Conservation (phyloP, 2,797 vertebrate genomes). For the Gymnopithys bicolor region DNA sequence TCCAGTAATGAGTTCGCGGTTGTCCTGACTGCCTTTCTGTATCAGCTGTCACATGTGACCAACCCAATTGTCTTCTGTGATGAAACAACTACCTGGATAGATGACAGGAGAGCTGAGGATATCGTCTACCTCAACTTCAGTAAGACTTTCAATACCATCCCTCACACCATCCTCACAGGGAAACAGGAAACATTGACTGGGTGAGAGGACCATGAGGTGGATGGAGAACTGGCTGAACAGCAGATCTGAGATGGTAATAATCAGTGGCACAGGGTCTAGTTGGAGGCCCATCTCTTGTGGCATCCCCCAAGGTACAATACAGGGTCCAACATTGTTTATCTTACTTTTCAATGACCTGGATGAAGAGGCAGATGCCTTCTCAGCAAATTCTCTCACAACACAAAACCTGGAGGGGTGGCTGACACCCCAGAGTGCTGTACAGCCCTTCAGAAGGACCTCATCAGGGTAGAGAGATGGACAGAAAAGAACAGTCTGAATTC, state of each 20-base stretch:
- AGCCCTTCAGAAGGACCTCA: background rate
- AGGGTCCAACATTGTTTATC: background rate
- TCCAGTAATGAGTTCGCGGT: background rate
- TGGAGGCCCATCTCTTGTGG: background rate
- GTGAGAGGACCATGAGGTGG: background rate
- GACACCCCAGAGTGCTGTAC: background rate
- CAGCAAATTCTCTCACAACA: background rate
- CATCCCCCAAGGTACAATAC: background rate
- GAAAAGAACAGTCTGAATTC: background rate
- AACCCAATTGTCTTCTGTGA: background rate
- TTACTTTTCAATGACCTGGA: background rate
- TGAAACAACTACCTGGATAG: background rate
- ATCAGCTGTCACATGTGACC: background rate
- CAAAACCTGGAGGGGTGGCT: too few species aligned
- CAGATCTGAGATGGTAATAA: background rate
- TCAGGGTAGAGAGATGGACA: background rate
- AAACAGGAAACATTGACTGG: rapidly evolving
- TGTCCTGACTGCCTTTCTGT: background rate
- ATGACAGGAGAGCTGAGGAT: background rate
- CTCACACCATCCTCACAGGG: too few species aligned
- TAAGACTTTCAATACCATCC: background rate
- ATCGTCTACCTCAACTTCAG: background rate
- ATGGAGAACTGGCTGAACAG: background rate
- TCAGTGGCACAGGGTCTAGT: background rate
- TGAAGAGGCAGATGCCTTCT: background rate